These are phyloP conservation scores for Silurus lanzhouensis DNA, from an alignment of 2,797 vertebrate species.

Conservation along the genomic window DNA sequence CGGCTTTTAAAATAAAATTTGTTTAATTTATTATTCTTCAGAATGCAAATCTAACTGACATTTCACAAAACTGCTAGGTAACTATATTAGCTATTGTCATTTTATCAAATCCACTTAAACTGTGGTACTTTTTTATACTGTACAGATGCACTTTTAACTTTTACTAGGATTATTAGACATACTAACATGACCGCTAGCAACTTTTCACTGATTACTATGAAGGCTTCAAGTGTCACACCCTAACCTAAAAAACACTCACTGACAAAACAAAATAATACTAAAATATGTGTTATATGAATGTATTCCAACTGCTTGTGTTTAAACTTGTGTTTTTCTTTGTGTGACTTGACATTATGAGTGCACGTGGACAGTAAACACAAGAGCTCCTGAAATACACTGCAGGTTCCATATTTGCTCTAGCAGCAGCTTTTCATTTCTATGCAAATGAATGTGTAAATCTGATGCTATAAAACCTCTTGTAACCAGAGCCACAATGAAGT, in stretches of 20 bases:
- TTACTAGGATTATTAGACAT: too few species aligned
- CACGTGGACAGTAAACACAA: background rate
- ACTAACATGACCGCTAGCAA: background rate
- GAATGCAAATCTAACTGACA: too few species aligned
- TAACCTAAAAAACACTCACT: background rate
- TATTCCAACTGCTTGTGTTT: background rate
- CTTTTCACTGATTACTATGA: background rate
- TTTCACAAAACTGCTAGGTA: too few species aligned
- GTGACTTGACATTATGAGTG: background rate
- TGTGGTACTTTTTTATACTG: too few species aligned
- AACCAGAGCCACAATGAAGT: background rate
- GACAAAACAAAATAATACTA: background rate
- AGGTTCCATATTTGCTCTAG: background rate
- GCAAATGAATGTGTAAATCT: background rate
- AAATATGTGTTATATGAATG: background rate
- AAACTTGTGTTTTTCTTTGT: background rate
- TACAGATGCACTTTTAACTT: too few species aligned
- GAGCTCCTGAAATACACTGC: background rate
- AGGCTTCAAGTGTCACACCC: background rate
- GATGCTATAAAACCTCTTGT: background rate
- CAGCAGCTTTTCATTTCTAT: background rate
- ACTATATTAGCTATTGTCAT: too few species aligned
- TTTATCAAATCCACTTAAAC: too few species aligned
- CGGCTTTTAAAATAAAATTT: too few species aligned
- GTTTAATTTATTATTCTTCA: too few species aligned